Base-by-base conservation (phyloP, 2,888 invertebrate genomes). In the Eupithecia inturbata region DNA sequence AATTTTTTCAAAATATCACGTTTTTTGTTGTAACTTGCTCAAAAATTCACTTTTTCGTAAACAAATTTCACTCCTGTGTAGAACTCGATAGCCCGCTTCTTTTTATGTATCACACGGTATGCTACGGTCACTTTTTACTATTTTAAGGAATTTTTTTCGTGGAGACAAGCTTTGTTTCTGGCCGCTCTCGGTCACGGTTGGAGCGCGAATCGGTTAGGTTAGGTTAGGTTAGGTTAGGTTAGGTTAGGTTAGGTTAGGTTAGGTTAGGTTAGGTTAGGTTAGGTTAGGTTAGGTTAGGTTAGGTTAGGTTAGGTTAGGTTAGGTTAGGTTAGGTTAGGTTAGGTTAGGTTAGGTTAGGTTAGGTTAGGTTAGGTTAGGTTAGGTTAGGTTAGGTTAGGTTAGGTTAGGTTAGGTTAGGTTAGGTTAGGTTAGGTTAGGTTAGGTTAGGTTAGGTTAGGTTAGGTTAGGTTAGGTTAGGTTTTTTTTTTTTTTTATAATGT, bases 401-500 rank as follows among this genome's bases (percentile, higher is more conserved):
- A 75, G 74, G 76, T 76, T 76, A 74, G 74, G 74, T 74, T 74
- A 74, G 74, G 74, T 74, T 74, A 74, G 74, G 74, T 76, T 74
- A 74, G 74, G 74, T 74, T 74, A 74, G 74, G 74, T 74, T 74
- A 74, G 74, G 74, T 74, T 74, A 74, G 76, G 76, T 76, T 76
- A 76, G 76, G 76, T 76, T 76, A 77, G 77, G 75, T 75, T 73
- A 77, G 77, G 77, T 74, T 74, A 74, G 74, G 77, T 74, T 74
- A 74, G 77, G 74, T 74, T 77, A 74, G 74, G 77, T 74, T 74
- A 74, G 73, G 77, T 75, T n/a, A n/a, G n/a, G n/a, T n/a, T n/a
- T n/a, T n/a, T n/a, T n/a, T n/a, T n/a, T n/a, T n/a, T n/a, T n/a
- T n/a, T n/a, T n/a, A n/a, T n/a, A n/a, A n/a, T n/a, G n/a, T n/a